Conservation (phyloP, 2,888 invertebrate genomes). For the Eurytoma californica region DNA sequence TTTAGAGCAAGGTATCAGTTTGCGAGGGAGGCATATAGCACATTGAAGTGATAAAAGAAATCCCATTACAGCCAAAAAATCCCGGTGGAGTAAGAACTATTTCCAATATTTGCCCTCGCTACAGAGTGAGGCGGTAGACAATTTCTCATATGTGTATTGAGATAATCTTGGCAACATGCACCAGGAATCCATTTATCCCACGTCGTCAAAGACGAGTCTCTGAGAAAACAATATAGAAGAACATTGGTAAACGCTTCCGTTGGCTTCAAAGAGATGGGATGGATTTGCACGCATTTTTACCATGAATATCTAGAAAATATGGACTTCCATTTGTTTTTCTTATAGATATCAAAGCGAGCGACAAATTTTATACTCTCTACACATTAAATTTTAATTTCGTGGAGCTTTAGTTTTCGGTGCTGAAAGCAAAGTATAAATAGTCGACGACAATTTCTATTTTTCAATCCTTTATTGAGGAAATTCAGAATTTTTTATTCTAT, state of each 20-base stretch:
- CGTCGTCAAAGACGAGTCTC: constrained; percentile 27
- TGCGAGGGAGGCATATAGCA: neutral
- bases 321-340: neutral
- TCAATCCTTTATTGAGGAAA: too few relatives aligned
- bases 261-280: neutral
- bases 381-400: too few relatives aligned
- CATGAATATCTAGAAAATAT: neutral
- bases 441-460: too few relatives aligned
- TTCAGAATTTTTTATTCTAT: too few relatives aligned
- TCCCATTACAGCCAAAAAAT: neutral
- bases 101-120: constrained; percentile 10
- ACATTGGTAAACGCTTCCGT: neutral
- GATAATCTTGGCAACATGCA: constrained; percentile 16
- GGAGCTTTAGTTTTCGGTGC: too few relatives aligned
- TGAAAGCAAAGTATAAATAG: too few relatives aligned
- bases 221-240: constrained; percentile 30
- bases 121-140: neutral
- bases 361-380: too few relatives aligned
- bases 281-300: constrained; percentile 15
- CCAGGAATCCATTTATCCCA: constrained; percentile 15
- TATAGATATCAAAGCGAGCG: neutral
- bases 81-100: constrained; percentile 2
- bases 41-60: neutral
- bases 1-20: too few relatives aligned
- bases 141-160: constrained; percentile 24